phyloP scores from a whole-genome alignment of 2,797 vertebrate species.

The Mastacembelus armatus region DNA sequence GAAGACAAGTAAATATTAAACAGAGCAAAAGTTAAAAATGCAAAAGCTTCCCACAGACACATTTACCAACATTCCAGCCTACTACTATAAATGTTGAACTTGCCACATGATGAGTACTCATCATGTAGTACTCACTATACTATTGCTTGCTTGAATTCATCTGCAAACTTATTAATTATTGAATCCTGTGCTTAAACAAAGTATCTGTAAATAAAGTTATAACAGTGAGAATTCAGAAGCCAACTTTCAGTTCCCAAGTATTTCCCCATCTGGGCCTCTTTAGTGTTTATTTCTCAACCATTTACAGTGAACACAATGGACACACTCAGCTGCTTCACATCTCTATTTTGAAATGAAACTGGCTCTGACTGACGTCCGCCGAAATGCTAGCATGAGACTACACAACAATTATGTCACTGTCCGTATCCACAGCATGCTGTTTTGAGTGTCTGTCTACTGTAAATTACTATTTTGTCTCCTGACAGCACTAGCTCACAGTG shows the following conservation, averaged over 20 bases:
- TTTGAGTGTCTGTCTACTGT: constrained; percentile 25
- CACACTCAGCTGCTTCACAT: not conserved
- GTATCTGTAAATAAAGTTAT: too few species aligned
- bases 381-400: constrained; percentile 4
- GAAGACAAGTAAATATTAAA: too few species aligned
- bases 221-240: not conserved
- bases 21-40: too few species aligned
- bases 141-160: too few species aligned
- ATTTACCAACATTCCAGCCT: too few species aligned
- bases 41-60: too few species aligned
- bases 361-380: not conserved
- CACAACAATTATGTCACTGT: not conserved
- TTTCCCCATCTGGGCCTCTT: not conserved
- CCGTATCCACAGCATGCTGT: constrained; percentile 14
- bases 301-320: constrained; percentile 5
- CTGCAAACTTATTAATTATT: too few species aligned
- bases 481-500: constrained; percentile 21
- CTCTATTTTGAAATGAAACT: constrained; percentile 10
- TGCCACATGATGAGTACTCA: too few species aligned
- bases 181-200: too few species aligned
- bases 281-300: not conserved
- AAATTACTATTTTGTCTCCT: constrained; percentile 27
- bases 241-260: not conserved
- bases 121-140: too few species aligned
- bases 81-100: too few species aligned